phyloP scores from a whole-genome alignment of 2,888 invertebrate species.

The Galerucella calmariensis region DNA sequence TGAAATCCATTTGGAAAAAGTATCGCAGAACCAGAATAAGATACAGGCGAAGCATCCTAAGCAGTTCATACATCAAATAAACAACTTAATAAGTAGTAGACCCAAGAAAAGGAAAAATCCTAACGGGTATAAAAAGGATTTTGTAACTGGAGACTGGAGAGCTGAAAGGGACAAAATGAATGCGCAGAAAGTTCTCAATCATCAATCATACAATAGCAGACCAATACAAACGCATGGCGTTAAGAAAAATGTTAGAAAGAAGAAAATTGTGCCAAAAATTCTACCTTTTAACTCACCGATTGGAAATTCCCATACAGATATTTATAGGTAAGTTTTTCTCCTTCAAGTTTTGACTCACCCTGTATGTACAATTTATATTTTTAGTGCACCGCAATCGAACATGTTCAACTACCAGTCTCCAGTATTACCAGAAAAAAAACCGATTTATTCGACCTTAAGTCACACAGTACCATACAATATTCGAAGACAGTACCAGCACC shows the following conservation, averaged over 20 bases:
- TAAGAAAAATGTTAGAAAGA: conserved; percentile 1
- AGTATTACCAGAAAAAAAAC: neutral
- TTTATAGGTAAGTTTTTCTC: conserved; percentile 9
- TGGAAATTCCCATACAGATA: conserved; percentile 1
- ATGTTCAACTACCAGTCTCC: conserved; percentile 1
- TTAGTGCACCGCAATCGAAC: conserved; percentile 5
- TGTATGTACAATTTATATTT: neutral
- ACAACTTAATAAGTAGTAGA: conserved; percentile 11
- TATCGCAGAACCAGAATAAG: conserved; percentile 4
- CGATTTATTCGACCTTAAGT: conserved; percentile 28
- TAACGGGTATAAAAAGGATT: conserved; percentile 6
- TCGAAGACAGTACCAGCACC: neutral
- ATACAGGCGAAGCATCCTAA: neutral
- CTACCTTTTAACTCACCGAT: conserved; percentile 4
- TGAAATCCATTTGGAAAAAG: conserved; percentile 52
- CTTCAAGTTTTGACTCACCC: too few relatives aligned
- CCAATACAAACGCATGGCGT: neutral
- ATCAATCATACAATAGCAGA: neutral
- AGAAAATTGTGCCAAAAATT: conserved; percentile 2
- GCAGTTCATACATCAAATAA: conserved; percentile 22
- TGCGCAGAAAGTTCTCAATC: neutral
- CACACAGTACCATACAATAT: conserved; percentile 17
- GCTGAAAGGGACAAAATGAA: neutral
- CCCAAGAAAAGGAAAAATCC: conserved; percentile 11
- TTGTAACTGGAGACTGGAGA: conserved; percentile 18